These are phyloP conservation scores for Seriola aureovittata DNA, from an alignment of 2,113 vertebrate species.

Conservation along the genomic window DNA sequence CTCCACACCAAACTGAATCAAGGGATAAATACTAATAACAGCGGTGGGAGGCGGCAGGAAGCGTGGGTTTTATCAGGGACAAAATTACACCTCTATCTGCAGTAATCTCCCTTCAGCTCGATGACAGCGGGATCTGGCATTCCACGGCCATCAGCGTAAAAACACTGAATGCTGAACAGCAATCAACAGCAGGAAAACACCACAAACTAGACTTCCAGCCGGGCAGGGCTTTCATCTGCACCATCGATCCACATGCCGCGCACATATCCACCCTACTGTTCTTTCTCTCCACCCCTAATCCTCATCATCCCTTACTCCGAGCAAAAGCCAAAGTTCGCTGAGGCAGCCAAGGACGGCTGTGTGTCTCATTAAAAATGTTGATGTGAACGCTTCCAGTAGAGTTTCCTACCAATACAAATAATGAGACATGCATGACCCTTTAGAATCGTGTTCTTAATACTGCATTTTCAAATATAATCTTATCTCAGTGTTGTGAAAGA, in stretches of 20 bases:
- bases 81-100: slow-evolving; percentile 52
- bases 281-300: slow-evolving; percentile 49
- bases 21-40: slow-evolving; percentile 54
- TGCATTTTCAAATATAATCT: background rate
- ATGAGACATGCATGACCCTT: slow-evolving; percentile 12
- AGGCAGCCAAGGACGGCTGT: slow-evolving; percentile 42
- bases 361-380: slow-evolving; percentile 68
- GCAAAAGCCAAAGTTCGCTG: slow-evolving; percentile 58
- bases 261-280: slow-evolving; percentile 49
- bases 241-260: slow-evolving; percentile 50
- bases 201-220: slow-evolving; percentile 41
- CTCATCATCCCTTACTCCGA: slow-evolving; percentile 54
- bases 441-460: slow-evolving; percentile 3
- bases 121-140: slow-evolving; percentile 43
- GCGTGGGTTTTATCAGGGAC: slow-evolving; percentile 44
- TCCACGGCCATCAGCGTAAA: slow-evolving; percentile 37
- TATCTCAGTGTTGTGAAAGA: slow-evolving; percentile 34
- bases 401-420: slow-evolving; percentile 26
- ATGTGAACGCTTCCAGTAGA: slow-evolving; percentile 45
- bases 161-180: slow-evolving; percentile 39
- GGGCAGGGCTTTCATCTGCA: slow-evolving; percentile 45
- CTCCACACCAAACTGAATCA: slow-evolving; percentile 32
- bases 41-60: slow-evolving; percentile 32
- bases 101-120: slow-evolving; percentile 40
- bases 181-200: slow-evolving; percentile 50